Conservation (phyloP, 1,140 invertebrate genomes). For the Bombus confusus region DNA sequence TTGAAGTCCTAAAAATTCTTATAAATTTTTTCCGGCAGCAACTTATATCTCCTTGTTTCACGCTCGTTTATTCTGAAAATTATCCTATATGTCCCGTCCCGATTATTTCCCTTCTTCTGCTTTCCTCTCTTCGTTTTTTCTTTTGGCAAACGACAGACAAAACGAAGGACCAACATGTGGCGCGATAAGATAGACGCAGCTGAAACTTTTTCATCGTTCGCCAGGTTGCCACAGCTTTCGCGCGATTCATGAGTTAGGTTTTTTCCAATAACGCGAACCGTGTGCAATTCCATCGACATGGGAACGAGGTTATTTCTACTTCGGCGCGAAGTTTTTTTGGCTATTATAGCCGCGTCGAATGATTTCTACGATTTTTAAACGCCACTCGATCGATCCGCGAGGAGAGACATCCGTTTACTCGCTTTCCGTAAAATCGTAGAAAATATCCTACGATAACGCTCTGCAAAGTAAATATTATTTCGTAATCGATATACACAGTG, state of each 20-base stretch:
- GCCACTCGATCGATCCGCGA: background rate
- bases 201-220: background rate
- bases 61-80: background rate
- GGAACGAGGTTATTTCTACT: background rate
- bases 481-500: too few species aligned
- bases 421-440: background rate
- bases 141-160: background rate
- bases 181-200: constrained; percentile 19
- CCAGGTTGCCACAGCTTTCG: background rate
- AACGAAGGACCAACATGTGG: background rate
- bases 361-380: background rate
- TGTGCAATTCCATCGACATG: background rate
- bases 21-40: background rate
- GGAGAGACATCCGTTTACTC: background rate
- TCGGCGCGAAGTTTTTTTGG: background rate
- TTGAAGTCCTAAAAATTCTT: background rate
- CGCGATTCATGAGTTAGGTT: constrained; percentile 1
- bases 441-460: background rate
- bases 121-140: background rate
- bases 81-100: background rate
- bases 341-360: background rate
- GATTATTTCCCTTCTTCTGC: too few species aligned
- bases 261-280: constrained; percentile 12
- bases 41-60: too few species aligned
- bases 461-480: background rate